A percentile compares a stretch with the other conserved stretches of the same genome.
These are phyloP conservation scores for Hydrochoerus hydrochaeris DNA, from an alignment of 2,113 vertebrate genomes.

Conservation along the genomic window DNA sequence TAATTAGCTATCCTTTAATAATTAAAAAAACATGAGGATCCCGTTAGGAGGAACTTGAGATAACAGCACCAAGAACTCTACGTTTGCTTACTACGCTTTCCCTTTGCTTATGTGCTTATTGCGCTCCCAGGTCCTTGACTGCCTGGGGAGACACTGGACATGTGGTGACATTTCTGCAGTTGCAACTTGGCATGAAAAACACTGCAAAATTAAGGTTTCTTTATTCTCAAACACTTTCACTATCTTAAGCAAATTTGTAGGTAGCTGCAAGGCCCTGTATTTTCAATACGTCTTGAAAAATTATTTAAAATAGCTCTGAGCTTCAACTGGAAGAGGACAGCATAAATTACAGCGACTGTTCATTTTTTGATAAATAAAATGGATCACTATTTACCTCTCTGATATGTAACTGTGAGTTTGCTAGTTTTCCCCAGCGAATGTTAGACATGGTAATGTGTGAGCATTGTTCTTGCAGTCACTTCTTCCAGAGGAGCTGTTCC, in stretches of 20 bases:
- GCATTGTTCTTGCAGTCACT: background rate
- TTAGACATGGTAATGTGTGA: background rate
- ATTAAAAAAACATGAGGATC: background rate
- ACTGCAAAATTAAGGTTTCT: background rate
- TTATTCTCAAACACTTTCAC: background rate
- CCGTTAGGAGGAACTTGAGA: background rate
- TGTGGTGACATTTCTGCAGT: background rate
- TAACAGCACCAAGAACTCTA: rapidly evolving
- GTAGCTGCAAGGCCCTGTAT: background rate
- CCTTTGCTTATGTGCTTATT: no score
- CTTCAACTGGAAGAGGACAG: background rate
- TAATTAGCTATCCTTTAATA: background rate
- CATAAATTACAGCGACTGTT: background rate
- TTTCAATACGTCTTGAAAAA: background rate
- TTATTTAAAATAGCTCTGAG: background rate
- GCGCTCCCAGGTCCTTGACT: background rate
- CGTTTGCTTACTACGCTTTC: background rate
- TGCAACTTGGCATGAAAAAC: background rate
- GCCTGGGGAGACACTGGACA: background rate
- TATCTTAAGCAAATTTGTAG: background rate
- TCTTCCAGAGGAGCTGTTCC: background rate
- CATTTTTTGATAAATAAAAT: background rate
- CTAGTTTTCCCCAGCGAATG: background rate
- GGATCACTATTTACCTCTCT: background rate
- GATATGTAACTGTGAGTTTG: background rate